Base-by-base conservation (phyloP, 2,113 vertebrate genomes). In the Neolamprologus tretocephalus region DNA sequence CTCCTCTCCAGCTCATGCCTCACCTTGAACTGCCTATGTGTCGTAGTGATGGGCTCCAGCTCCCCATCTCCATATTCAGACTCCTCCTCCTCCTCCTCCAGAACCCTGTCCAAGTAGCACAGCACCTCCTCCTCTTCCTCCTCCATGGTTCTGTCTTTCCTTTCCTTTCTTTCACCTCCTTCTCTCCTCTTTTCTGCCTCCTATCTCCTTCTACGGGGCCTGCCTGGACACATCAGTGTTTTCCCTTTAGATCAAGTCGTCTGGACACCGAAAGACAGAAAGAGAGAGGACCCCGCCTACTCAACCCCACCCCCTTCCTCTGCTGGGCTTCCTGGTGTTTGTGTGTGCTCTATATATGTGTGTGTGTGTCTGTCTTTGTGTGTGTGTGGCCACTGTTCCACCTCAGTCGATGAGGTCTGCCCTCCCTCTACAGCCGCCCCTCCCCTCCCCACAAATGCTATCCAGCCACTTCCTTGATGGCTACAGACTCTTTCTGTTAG, bases 61-160 rank as follows among this genome's bases (percentile, higher is more conserved):
- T 98, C 98, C 49, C 95, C 96, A 93, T 98, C 97, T 95, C 97
- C 97, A 92, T 95, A 93, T n/a, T 97, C 96, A 95, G 97, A 96
- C 87, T 96, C 87, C 92, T 89, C 87, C 79, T 89, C 94, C 94
- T 98, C 98, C 90, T 98, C 98, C 91, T 98, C 98, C 92, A 99
- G 96, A 90, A 99, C 97, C 94, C 97, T 98, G 95, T 99, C 98
- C 97, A 99, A 94, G 93, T 97, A 97, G 93, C 98, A 95, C 89
- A 99, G 96, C 92, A 96, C 98, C 94, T 98, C 98, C 93, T 98
- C 97, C 97, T 97, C 96, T 86, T 96, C 96, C 84, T 96, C 96
- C 92, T 96, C 96, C 96, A 96, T 96, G 82, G 80, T 93, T 89
- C 58, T 82, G 40, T 49, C 47, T 80, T 66, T 31, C 73, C 68